Evolutionary conservation across 2,888 invertebrate genomes (phyloP).

Genomic region (Agonopterix arenella): DNA sequence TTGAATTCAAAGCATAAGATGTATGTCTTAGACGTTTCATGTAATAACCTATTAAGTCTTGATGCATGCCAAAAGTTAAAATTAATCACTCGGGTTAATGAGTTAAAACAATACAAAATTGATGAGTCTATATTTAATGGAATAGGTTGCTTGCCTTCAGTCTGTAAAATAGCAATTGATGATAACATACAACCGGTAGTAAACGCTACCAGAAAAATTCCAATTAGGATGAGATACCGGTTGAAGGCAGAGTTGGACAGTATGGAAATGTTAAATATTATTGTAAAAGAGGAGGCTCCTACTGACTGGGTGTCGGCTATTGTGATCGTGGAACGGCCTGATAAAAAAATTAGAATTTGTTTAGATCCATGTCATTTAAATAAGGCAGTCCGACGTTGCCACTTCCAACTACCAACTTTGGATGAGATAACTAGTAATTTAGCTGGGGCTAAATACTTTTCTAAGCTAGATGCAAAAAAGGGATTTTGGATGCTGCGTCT

Average conservation of each 20-base stretch:
- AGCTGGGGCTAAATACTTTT: constrained; percentile 8
- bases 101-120: not conserved
- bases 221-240: constrained; percentile 1
- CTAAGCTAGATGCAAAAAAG: constrained; percentile 9
- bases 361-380: constrained; percentile 10
- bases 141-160: constrained; percentile 4
- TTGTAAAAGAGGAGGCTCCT: constrained; percentile 2
- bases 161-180: constrained; percentile 3
- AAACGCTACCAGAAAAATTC: constrained; percentile 5
- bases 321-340: constrained; percentile 7
- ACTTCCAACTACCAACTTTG: constrained; percentile 11
- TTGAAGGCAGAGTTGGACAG: not conserved
- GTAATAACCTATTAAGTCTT: constrained; percentile 5
- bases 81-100: not conserved
- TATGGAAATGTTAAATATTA: constrained; percentile 2
- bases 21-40: constrained; percentile 1
- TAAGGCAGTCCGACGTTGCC: constrained; percentile 4
- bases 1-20: not conserved
- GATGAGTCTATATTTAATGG: constrained; percentile 1
- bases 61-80: constrained; percentile 1
- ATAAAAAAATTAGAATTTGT: constrained; percentile 8
- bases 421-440: constrained; percentile 8
- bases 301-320: constrained; percentile 10
- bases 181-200: constrained; percentile 3
- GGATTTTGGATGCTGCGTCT: constrained; percentile 10